Percentiles rank a stretch among this genome's conserved stretches.
These are phyloP conservation scores for Ptychochromis oligacanthus DNA, from an alignment of 2,113 vertebrate species.

Conservation along the genomic window DNA sequence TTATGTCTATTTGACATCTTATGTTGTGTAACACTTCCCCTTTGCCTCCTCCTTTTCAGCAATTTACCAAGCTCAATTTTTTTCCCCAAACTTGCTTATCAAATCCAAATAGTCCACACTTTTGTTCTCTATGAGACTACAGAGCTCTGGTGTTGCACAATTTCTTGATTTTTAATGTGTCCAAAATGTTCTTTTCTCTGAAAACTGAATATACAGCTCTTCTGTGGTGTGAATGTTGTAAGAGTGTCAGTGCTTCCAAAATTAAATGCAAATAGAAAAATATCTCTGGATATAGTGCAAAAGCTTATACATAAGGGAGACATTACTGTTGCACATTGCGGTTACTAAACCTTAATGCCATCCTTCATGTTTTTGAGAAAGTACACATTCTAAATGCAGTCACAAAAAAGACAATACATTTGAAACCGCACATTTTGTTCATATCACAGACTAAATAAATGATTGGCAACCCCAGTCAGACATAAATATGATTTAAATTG, in stretches of 20 bases:
- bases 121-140: not conserved
- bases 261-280: not conserved
- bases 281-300: not conserved
- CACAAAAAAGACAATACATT: not conserved
- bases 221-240: not conserved
- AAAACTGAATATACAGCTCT: not conserved
- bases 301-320: not conserved
- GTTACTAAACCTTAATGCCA: not conserved
- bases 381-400: not conserved
- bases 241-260: not conserved
- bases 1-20: not conserved
- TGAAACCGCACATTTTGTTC: conserved; percentile 6
- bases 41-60: not conserved
- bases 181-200: not conserved
- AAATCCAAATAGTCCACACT: not conserved
- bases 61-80: not conserved
- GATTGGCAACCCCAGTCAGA: conserved; percentile 35
- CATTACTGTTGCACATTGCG: not conserved
- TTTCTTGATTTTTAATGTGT: not conserved
- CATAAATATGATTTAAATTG: conserved; percentile 49
- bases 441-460: conserved; percentile 13
- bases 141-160: not conserved
- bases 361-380: not conserved
- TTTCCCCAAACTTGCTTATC: not conserved
- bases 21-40: conserved; percentile 1